phyloP scores from a whole-genome alignment of 1,140 invertebrate genomes.

The Aphaenogaster floridana region DNA sequence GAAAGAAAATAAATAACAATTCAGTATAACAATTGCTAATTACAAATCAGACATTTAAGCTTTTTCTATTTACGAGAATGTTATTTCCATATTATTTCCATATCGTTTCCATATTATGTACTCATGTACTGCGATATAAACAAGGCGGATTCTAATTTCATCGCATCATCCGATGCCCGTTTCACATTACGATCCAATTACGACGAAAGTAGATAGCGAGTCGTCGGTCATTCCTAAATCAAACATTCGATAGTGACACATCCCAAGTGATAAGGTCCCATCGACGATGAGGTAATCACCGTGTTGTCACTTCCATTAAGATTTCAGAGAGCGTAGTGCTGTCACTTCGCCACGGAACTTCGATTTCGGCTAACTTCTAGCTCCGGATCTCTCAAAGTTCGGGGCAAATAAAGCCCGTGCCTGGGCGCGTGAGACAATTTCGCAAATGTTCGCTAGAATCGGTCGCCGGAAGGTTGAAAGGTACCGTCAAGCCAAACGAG shows the following conservation, averaged over 20 bases:
- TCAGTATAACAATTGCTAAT: neutral
- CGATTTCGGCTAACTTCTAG: slow-evolving; percentile 54
- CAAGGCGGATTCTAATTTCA: slow-evolving; percentile 4
- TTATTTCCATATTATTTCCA: neutral
- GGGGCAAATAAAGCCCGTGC: slow-evolving; percentile 66
- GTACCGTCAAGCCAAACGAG: slow-evolving; percentile 54
- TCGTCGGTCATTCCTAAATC: slow-evolving; percentile 33
- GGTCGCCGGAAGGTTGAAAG: slow-evolving; percentile 43
- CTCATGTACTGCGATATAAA: slow-evolving; percentile 9
- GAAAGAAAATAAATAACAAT: neutral
- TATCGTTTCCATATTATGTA: no score
- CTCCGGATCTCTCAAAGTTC: slow-evolving; percentile 66
- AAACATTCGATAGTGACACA: slow-evolving; percentile 49
- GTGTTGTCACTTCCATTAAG: slow-evolving; percentile 71
- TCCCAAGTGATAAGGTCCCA: slow-evolving; percentile 41
- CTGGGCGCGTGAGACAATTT: slow-evolving; percentile 72
- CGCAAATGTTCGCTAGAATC: slow-evolving; percentile 52
- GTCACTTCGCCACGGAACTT: slow-evolving; percentile 59
- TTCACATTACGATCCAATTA: slow-evolving; percentile 44
- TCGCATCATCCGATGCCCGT: neutral
- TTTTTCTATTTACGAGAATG: neutral
- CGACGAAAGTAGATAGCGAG: neutral
- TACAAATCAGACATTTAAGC: neutral
- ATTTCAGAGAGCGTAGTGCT: slow-evolving; percentile 53
- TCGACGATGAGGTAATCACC: slow-evolving; percentile 52